These are phyloP conservation scores for Percopsis transmontana DNA, from an alignment of 2,113 vertebrate genomes.

Conservation along the genomic window DNA sequence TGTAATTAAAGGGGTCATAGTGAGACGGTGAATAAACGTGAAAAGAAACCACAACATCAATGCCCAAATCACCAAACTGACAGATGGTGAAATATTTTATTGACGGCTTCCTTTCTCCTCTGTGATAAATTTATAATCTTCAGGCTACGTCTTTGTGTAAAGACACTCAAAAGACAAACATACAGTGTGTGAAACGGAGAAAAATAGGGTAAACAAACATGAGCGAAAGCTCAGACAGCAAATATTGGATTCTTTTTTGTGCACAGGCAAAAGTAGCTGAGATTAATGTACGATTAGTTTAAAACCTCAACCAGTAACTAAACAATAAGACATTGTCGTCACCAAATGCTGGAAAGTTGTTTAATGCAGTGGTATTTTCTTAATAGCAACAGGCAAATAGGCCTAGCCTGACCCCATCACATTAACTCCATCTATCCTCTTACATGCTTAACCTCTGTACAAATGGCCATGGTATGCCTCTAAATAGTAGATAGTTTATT, in stretches of 20 bases:
- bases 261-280: neutral
- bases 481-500: neutral
- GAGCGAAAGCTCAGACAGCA: neutral
- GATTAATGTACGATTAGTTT: neutral
- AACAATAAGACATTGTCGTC: neutral
- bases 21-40: constrained; percentile 34
- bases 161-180: constrained; percentile 22
- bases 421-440: neutral
- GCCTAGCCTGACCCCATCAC: too few species aligned
- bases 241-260: neutral
- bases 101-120: constrained; percentile 18
- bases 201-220: neutral
- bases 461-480: neutral
- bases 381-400: too few species aligned
- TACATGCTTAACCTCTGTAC: neutral
- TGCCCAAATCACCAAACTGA: constrained; percentile 42
- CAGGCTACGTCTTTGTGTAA: constrained; percentile 32
- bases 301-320: neutral
- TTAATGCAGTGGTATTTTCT: neutral
- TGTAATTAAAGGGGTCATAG: constrained; percentile 47
- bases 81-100: constrained; percentile 62
- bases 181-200: neutral
- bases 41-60: constrained; percentile 22
- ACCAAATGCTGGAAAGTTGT: neutral
- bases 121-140: constrained; percentile 45